Evolutionary conservation across 2,113 vertebrate genomes (phyloP).

Genomic region (Pimephales promelas): DNA sequence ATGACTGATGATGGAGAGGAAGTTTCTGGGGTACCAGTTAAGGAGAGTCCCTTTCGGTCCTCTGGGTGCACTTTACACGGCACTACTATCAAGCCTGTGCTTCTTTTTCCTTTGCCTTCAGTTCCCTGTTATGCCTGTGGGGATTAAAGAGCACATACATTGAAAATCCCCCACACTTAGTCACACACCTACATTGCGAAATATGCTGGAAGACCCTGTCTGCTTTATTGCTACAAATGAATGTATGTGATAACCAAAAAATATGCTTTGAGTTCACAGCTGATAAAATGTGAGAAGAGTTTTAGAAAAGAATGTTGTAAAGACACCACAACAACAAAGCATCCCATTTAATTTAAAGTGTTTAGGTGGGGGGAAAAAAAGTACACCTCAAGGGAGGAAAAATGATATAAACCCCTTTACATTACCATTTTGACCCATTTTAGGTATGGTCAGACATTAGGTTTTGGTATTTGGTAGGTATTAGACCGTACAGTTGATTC

Average conservation of each 20-base stretch:
- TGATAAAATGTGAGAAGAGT: not conserved
- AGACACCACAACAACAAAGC: not conserved
- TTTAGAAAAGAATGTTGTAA: not conserved
- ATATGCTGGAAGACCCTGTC: not conserved
- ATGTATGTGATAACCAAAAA: not conserved
- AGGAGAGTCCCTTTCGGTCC: conserved; percentile 63
- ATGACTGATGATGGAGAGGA: not conserved
- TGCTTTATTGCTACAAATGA: not conserved
- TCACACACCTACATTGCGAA: not conserved
- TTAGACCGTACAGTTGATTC: not conserved
- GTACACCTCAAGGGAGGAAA: not conserved
- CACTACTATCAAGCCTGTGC: conserved; percentile 63
- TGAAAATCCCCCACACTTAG: not conserved
- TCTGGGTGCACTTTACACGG: conserved; percentile 27
- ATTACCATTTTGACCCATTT: not conserved
- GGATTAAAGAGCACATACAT: not conserved
- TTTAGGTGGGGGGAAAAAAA: not conserved
- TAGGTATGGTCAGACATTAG: not conserved
- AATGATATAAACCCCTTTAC: not conserved
- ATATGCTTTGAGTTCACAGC: not conserved
- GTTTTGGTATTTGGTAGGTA: too few relatives aligned
- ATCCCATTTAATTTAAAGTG: not conserved
- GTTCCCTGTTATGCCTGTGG: conserved; percentile 81
- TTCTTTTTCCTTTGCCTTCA: conserved; percentile 77
- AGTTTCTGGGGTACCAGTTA: not conserved